Percentiles rank a stretch among this genome's conserved stretches.
phyloP scores from a whole-genome alignment of 2,888 invertebrate genomes.

The Drosophila acutilabella region DNA sequence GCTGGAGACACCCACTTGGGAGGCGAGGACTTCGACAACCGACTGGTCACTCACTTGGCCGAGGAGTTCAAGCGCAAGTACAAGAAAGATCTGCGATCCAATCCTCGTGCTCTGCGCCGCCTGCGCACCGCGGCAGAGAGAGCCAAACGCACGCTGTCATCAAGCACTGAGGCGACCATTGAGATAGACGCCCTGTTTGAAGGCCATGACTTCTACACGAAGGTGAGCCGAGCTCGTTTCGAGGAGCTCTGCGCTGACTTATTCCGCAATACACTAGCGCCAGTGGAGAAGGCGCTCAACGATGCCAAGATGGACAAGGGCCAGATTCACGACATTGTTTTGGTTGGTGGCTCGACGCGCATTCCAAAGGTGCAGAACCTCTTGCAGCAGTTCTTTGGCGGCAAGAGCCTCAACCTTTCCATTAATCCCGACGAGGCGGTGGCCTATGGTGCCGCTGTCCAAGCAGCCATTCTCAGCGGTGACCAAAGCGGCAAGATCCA shows the following conservation, averaged over 20 bases:
- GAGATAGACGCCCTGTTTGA: constrained; percentile 91
- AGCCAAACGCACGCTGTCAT: constrained; percentile 91
- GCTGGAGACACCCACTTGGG: constrained; percentile 94
- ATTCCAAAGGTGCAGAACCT: constrained; percentile 92
- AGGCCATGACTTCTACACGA: constrained; percentile 90
- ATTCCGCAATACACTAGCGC: constrained; percentile 90
- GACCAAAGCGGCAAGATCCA: constrained; percentile 90
- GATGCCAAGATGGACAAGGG: constrained; percentile 92
- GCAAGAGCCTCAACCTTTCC: constrained; percentile 89
- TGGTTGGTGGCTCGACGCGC: constrained; percentile 92
- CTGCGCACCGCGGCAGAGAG: constrained; percentile 92
- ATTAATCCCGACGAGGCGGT: constrained; percentile 93
- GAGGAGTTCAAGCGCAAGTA: constrained; percentile 94
- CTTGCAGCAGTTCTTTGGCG: constrained; percentile 91
- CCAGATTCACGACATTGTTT: constrained; percentile 91
- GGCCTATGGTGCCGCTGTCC: constrained; percentile 91
- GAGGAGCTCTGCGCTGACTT: constrained; percentile 91
- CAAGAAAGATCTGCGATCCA: constrained; percentile 89
- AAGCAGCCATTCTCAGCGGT: constrained; percentile 90
- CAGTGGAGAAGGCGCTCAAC: constrained; percentile 91
- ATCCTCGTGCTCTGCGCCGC: constrained; percentile 89
- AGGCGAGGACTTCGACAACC: constrained; percentile 92
- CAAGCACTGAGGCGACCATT: constrained; percentile 91
- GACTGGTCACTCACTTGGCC: constrained; percentile 93
- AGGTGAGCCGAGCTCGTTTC: constrained; percentile 90